Evolutionary conservation across 1,140 invertebrate species (phyloP).

Genomic region (Cyclargus thomasi): DNA sequence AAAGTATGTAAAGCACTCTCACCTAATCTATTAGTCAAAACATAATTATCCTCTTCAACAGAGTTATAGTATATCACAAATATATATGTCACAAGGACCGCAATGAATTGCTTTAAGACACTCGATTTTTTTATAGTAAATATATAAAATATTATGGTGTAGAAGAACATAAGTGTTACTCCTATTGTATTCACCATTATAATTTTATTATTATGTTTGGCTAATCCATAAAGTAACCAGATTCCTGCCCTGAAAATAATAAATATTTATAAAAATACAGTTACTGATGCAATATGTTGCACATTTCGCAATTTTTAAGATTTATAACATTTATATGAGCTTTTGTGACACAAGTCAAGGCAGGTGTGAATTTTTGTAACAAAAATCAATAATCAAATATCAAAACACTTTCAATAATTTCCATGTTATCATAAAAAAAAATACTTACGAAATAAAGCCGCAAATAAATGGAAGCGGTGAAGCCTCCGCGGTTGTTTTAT

Average conservation of each 20-base stretch:
- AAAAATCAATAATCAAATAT: not conserved
- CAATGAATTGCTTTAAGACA: slow-evolving; percentile 68
- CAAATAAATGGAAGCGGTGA: slow-evolving; percentile 85
- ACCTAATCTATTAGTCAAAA: slow-evolving; percentile 47
- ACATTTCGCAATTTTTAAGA: not conserved
- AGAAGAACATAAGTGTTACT: slow-evolving; percentile 78
- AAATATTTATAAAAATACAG: slow-evolving; percentile 18
- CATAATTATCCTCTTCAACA: slow-evolving; percentile 53
- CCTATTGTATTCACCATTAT: slow-evolving; percentile 83
- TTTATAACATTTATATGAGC: not conserved
- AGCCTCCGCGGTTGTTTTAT: slow-evolving; percentile 80
- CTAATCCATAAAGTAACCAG: slow-evolving; percentile 82
- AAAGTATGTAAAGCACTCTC: slow-evolving; percentile 12
- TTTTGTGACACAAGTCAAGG: not conserved
- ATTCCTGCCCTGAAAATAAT: slow-evolving; percentile 76
- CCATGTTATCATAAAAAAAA: not conserved
- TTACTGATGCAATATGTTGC: not conserved
- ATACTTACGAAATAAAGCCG: slow-evolving; percentile 84
- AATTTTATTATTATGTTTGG: slow-evolving; percentile 80
- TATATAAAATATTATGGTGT: slow-evolving; percentile 78
- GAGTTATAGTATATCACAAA: slow-evolving; percentile 67
- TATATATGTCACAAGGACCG: slow-evolving; percentile 51
- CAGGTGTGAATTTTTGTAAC: not conserved
- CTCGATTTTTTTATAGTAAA: slow-evolving; percentile 78
- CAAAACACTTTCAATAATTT: too few species aligned